phyloP scores from a whole-genome alignment of 2,888 invertebrate genomes.

The Troglohyphantes excavatus region DNA sequence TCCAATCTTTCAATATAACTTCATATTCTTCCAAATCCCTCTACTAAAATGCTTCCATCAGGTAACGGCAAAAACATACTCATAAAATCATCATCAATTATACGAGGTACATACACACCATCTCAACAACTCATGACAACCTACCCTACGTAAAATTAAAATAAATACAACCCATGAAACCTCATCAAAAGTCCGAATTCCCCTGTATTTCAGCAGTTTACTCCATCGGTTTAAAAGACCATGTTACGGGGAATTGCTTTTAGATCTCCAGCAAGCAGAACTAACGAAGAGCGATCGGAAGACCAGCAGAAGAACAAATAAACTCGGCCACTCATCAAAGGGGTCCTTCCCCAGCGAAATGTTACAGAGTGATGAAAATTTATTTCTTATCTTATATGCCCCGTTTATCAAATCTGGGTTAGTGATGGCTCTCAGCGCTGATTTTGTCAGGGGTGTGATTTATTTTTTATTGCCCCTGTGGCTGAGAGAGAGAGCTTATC shows the following conservation, averaged over 20 bases:
- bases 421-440: conserved; percentile 9
- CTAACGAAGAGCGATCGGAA: conserved; percentile 57
- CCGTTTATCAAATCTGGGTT: conserved; percentile 60
- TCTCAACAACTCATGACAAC: no score
- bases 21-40: no score
- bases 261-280: conserved; percentile 54
- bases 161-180: no score
- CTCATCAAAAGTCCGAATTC: no score
- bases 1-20: no score
- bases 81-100: no score
- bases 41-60: no score
- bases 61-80: no score
- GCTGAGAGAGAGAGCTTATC: not conserved
- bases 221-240: conserved; percentile 42
- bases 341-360: conserved; percentile 4
- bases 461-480: conserved; percentile 7
- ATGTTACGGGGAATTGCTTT: conserved; percentile 46
- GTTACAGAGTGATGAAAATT: conserved; percentile 48
- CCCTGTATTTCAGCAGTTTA: not conserved
- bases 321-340: conserved; percentile 53
- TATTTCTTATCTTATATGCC: conserved; percentile 52
- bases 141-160: no score
- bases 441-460: conserved; percentile 28
- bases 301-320: conserved; percentile 33
- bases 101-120: no score